These are phyloP conservation scores for Drosophila anomalipes DNA, from an alignment of 2,888 invertebrate genomes.

Conservation along the genomic window DNA sequence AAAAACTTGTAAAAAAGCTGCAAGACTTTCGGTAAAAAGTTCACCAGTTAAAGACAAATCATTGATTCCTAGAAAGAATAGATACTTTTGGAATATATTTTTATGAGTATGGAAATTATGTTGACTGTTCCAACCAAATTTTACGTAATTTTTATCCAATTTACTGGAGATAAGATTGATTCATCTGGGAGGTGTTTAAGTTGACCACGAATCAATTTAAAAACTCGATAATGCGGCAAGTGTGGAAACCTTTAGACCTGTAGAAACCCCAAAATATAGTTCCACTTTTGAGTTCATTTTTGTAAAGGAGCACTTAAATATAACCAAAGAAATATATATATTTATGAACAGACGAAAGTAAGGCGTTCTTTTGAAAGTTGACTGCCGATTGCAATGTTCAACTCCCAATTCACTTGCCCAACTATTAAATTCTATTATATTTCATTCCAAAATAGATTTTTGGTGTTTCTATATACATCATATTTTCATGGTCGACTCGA, in stretches of 20 bases:
- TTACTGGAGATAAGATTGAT: neutral
- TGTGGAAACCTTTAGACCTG: too few species aligned
- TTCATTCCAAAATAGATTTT: fast-evolving
- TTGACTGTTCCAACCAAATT: neutral
- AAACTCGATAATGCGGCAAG: too few species aligned
- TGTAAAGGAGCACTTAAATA: neutral
- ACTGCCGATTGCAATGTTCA: neutral
- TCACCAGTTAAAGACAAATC: neutral
- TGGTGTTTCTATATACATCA: neutral
- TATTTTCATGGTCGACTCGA: too few species aligned
- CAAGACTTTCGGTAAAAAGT: neutral
- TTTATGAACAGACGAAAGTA: neutral
- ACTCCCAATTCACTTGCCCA: neutral
- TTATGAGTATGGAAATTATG: neutral
- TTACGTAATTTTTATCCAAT: neutral
- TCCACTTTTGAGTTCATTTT: neutral
- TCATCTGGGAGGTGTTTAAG: neutral
- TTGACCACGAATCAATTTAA: fast-evolving
- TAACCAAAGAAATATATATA: neutral
- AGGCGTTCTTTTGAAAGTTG: neutral
- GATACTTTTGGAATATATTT: neutral
- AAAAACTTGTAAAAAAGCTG: neutral
- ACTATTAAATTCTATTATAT: neutral
- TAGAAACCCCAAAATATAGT: neutral
- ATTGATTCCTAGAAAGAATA: neutral